phyloP scores from a whole-genome alignment of 2,888 invertebrate species.

The Dione vanillae region DNA sequence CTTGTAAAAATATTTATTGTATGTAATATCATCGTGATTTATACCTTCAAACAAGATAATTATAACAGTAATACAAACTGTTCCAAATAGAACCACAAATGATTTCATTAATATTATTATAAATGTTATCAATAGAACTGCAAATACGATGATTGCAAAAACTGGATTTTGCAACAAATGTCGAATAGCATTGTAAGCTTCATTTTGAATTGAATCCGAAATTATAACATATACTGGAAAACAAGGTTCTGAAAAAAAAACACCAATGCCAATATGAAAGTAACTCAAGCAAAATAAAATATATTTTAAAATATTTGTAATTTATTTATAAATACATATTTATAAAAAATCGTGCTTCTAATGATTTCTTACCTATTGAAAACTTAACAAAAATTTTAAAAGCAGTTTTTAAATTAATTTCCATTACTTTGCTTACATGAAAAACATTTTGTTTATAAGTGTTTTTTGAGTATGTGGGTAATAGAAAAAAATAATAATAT shows the following conservation, averaged over 20 bases:
- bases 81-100: constrained; percentile 43
- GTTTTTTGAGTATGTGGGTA: constrained; percentile 2
- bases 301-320: neutral
- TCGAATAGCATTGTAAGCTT: constrained; percentile 25
- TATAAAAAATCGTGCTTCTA: neutral
- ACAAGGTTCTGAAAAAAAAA: constrained; percentile 44
- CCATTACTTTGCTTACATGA: constrained; percentile 54
- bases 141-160: constrained; percentile 54
- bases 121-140: constrained; percentile 40
- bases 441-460: neutral
- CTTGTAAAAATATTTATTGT: neutral
- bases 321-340: neutral
- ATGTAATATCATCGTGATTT: neutral
- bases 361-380: constrained; percentile 56
- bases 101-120: constrained; percentile 37
- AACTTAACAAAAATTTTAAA: constrained; percentile 58
- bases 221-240: constrained; percentile 22
- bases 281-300: neutral
- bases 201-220: constrained; percentile 23
- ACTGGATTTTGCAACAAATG: constrained; percentile 53
- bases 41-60: constrained; percentile 61
- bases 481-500: neutral
- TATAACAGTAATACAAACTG: constrained; percentile 50
- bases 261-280: neutral
- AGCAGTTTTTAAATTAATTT: constrained; percentile 64